phyloP scores from a whole-genome alignment of 2,797 vertebrate species.

The Mormyrus hasselquistii region DNA sequence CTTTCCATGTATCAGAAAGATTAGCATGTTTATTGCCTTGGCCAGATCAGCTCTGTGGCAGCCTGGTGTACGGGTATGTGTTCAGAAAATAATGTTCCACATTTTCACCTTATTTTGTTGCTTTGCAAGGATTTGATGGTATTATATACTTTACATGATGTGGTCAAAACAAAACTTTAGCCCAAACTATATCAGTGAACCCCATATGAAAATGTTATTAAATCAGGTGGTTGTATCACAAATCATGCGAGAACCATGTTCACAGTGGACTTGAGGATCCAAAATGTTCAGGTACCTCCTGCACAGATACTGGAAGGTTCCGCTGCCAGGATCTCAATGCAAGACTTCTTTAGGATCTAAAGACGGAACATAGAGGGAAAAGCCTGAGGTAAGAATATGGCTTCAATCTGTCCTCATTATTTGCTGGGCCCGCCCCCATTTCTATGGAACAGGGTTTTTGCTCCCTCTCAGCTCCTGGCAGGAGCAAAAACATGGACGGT shows the following conservation, averaged over 20 bases:
- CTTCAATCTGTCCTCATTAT: neutral
- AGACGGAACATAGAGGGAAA: conserved; percentile 29
- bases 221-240: neutral
- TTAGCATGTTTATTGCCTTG: neutral
- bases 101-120: neutral
- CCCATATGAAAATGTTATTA: neutral
- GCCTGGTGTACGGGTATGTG: neutral
- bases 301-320: conserved; percentile 97
- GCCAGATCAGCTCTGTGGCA: neutral
- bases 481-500: neutral
- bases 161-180: neutral
- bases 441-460: neutral
- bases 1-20: neutral
- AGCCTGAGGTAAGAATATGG: neutral
- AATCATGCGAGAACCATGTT: neutral
- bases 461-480: neutral
- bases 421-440: neutral
- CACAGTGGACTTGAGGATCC: neutral
- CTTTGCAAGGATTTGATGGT: neutral
- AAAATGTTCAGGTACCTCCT: conserved; percentile 69
- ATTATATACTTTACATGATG: neutral
- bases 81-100: neutral
- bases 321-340: conserved; percentile 93
- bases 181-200: neutral
- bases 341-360: conserved; percentile 94